Percentiles rank a stretch among this genome's conserved stretches.
Conservation (phyloP, 2,797 vertebrate genomes). For the Todus mexicanus region DNA sequence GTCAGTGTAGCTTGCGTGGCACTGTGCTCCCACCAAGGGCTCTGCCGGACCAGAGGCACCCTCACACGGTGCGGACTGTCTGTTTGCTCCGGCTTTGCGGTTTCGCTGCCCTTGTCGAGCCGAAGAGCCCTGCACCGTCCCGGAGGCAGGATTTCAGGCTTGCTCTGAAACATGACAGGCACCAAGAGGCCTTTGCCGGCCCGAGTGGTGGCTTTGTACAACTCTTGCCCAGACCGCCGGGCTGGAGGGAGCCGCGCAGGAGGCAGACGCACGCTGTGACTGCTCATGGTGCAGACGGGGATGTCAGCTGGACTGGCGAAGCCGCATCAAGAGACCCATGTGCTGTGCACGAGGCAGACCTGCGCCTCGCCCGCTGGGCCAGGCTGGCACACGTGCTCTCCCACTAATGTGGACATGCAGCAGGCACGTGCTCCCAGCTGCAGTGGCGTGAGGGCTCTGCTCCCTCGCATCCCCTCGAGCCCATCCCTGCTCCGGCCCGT, state of each 20-base stretch:
- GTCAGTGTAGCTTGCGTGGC: rapidly evolving
- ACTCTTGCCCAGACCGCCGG: rapidly evolving
- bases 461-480: background rate
- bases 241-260: background rate
- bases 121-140: rapidly evolving
- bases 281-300: rapidly evolving
- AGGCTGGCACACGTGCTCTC: background rate
- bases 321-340: rapidly evolving
- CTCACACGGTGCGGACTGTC: rapidly evolving
- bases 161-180: background rate
- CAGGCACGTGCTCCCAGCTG: background rate
- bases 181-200: background rate
- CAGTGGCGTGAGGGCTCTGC: background rate
- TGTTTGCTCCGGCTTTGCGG: rapidly evolving
- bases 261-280: rapidly evolving
- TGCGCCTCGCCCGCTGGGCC: rapidly evolving
- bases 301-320: background rate
- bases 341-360: background rate
- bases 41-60: background rate
- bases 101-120: background rate
- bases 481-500: background rate
- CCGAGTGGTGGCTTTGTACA: background rate
- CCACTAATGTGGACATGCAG: rapidly evolving
- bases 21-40: background rate
- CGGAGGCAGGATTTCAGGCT: background rate